Evolutionary conservation across 2,888 invertebrate species (phyloP), one percentile per base, ranked within the genome.

Genomic region (Teleogryllus oceanicus): DNA sequence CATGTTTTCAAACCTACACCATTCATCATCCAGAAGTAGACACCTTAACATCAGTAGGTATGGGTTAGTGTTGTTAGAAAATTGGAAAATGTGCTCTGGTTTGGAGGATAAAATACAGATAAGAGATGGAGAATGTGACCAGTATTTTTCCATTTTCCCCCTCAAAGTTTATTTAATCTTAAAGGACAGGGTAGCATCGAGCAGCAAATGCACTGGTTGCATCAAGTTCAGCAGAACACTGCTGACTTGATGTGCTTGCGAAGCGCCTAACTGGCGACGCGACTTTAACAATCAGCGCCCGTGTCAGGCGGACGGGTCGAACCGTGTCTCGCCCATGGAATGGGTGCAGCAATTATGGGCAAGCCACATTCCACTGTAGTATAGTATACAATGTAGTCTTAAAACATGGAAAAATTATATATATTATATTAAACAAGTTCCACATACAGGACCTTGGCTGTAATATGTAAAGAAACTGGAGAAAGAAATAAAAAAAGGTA

Each of bases 391-490:
- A 78, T 76, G 24, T 78, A 78, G 77, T 77, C 49, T 24, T 24
- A 49, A 20, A 21, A 78, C 78, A 51, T 78, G 78, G 50, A 51
- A 62, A 62, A 62, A 62, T 37, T 62, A 62, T 62, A 62, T 62
- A 62, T 62, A 62, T 62, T 62, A 62, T 62, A 62, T 62, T 62
- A 62, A 62, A 62, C 62, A 62, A 62, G 62, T n/a, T 62, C 62
- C 62, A 62, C 62, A 62, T 49, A 50, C 74, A 80, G 80, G 76
- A 80, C 78, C 80, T 81, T 81, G 81, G 80, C 78, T 81, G 81
- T 81, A 81, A 80, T 74, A 80, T 80, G 80, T 80, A 80, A 81
- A 80, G 80, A 81, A 80, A 74, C 62, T 18, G 62, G 62, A 62
- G 13, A 62, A 62, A 62, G 62, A 62, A 37, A 62, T 62, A 62